Base-by-base conservation (phyloP, 2,888 invertebrate genomes). In the Callyntrura sp. region DNA sequence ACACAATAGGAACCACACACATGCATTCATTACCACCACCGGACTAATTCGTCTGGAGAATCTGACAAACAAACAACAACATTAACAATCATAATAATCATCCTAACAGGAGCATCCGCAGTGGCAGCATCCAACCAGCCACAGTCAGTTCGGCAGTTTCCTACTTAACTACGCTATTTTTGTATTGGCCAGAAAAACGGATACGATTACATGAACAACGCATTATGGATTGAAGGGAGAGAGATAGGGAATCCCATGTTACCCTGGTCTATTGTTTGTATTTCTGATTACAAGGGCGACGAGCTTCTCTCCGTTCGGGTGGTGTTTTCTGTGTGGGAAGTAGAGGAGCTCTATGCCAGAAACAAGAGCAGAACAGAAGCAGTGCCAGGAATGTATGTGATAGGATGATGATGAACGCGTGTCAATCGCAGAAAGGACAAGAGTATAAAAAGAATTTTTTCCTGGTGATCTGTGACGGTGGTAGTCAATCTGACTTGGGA, bases 181-280 rank as follows among this genome's bases (percentile, higher is more conserved):
- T 81, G 76, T 81, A 57, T 87, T 88, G 88, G 82, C 82, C 82
- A 88, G 88, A 88, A 88, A 88, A 88, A 82, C 88, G 88, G 88
- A 88, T 88, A 88, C 76, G 82, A 87, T 88, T 81, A 87, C 79
- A 87, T 45, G 87, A 86, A 68, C 20, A 55, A 55, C 12, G 25
- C 43, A 11, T 48, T 20, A 81, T 28, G 83, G 35, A 45, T 73
- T 85, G 85, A 73, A 76, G 65, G 25, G 25, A 35, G 23, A 85
- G 28, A 73, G 60, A 76, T 65, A 48, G 25, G 23, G 78, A 55
- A 73, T 81, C 86, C 86, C 86, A 17, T 87, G 82, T 73, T 51
- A 17, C 51, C 25, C 17, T 62, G 60, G 5, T 23, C 55, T 73
- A 88, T 88, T 88, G 88, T 88, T 88, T 88, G 88, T 82, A 70